Base-by-base conservation (phyloP, 2,797 vertebrate genomes). In the Denticeps clupeoides region DNA sequence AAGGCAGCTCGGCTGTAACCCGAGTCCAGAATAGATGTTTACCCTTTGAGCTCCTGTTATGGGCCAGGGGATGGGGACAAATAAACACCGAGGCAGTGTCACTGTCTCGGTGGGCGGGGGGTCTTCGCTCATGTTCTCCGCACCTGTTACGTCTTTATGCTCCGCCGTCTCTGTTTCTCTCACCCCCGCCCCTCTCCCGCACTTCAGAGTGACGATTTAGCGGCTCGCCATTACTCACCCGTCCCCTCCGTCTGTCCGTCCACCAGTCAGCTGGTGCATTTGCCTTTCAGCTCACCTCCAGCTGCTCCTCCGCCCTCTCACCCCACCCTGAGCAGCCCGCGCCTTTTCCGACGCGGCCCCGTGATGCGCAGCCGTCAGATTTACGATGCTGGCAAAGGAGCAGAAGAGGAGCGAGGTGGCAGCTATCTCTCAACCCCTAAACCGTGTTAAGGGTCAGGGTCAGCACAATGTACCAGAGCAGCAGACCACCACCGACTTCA, bases 21-120 rank as follows among this genome's bases (percentile, higher is more conserved):
- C 62, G 73, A 84, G 72, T 82, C 77, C 74, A 85, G 82, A 86
- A 84, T 83, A 82, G 81, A 81, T 77, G 62, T 82, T 84, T 85
- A 85, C 80, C 82, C 82, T 86, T 85, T 85, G 81, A 84, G 73
- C 11, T 71, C 71, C 59, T 72, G 66, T 31, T 49, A 62, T 65
- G 60, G 66, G 64, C 25, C 47, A 32, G 55, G 12, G 43, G 56
- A 58, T 53, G 47, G 60, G 70, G 67, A 64, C 77, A 75, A 82
- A 84, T 81, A 83, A 84, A 86, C 81, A 83, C 75, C 68, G 72
- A 77, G 73, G 76, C 73, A 70, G 56, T 66, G 53, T 58, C 50
- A 54, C 60, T 55, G 62, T 73, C 69, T 70, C 65, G 63, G 47
- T 16, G 48, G 55, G 62, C 60, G 67, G 68, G 63, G 71, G 41